These are phyloP conservation scores for Autographa gamma DNA, from an alignment of 2,888 invertebrate genomes.

Conservation along the genomic window DNA sequence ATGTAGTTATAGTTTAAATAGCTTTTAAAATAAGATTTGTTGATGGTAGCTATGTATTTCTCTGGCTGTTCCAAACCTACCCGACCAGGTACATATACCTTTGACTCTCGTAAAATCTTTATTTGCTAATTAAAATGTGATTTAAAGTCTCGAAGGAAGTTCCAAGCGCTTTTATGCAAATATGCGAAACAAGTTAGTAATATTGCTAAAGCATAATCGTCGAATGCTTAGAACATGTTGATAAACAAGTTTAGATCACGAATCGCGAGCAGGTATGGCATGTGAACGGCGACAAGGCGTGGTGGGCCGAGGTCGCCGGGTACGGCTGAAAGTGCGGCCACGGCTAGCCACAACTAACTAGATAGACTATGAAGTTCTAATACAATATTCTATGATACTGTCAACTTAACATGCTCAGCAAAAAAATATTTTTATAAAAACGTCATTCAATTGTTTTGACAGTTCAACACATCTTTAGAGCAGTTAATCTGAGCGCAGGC, in stretches of 20 bases:
- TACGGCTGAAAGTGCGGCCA: slow-evolving; percentile 81
- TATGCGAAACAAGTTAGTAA: slow-evolving; percentile 51
- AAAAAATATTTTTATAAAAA: no score
- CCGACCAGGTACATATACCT: background rate
- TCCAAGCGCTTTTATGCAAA: slow-evolving; percentile 45
- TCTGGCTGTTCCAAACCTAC: background rate
- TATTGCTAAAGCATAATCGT: slow-evolving; percentile 53
- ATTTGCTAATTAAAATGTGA: background rate
- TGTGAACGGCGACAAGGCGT: slow-evolving; percentile 81
- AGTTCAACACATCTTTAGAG: no score
- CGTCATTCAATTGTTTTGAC: no score
- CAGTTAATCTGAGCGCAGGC: no score
- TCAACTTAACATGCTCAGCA: no score
- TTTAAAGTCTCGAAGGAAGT: slow-evolving; percentile 19
- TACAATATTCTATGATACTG: background rate
- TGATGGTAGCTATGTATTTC: no score
- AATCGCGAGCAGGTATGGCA: slow-evolving; percentile 74
- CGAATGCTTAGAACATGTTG: slow-evolving; percentile 54
- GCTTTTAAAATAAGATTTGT: no score
- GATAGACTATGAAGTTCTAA: slow-evolving; percentile 16
- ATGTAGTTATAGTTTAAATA: no score
- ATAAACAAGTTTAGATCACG: slow-evolving; percentile 83
- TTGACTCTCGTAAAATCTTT: background rate
- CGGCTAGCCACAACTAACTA: slow-evolving; percentile 56
- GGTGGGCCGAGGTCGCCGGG: slow-evolving; percentile 79